Evolutionary conservation across 2,797 vertebrate genomes (phyloP).

Genomic region (Nyctibius grandis): DNA sequence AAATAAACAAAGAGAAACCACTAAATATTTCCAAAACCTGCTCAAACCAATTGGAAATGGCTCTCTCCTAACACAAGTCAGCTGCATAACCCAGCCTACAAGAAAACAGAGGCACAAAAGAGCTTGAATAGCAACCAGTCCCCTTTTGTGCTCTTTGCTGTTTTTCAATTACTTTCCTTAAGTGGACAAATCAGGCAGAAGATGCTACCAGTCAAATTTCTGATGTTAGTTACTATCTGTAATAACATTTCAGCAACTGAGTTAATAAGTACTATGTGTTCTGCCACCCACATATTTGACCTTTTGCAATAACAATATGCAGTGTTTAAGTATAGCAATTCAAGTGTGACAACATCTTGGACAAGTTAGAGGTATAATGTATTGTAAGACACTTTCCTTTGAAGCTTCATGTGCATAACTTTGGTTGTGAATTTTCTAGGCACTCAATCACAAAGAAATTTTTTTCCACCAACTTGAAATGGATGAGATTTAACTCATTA

Average conservation of each 20-base stretch:
- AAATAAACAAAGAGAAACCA: not conserved
- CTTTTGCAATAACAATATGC: not conserved
- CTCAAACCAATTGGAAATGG: not conserved
- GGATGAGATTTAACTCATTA: not conserved
- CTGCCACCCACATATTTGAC: not conserved
- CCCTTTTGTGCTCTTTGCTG: not conserved
- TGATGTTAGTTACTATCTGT: not conserved
- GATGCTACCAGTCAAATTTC: not conserved
- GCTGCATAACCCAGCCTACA: fast-evolving
- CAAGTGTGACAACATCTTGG: not conserved
- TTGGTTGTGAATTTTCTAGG: not conserved
- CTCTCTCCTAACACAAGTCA: not conserved
- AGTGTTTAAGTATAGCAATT: not conserved
- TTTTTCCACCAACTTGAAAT: not conserved
- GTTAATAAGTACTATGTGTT: not conserved
- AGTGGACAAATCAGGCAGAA: not conserved
- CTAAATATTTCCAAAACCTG: not conserved
- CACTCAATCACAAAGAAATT: not conserved
- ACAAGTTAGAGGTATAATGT: not conserved
- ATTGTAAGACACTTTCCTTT: not conserved
- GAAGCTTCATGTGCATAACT: not conserved
- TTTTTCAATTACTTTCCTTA: not conserved
- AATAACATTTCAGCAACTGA: not conserved
- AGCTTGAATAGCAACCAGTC: fast-evolving
- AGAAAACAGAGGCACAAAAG: not conserved